These are phyloP conservation scores for Fukomys damarensis DNA, from an alignment of 2,113 vertebrate genomes.

Conservation along the genomic window DNA sequence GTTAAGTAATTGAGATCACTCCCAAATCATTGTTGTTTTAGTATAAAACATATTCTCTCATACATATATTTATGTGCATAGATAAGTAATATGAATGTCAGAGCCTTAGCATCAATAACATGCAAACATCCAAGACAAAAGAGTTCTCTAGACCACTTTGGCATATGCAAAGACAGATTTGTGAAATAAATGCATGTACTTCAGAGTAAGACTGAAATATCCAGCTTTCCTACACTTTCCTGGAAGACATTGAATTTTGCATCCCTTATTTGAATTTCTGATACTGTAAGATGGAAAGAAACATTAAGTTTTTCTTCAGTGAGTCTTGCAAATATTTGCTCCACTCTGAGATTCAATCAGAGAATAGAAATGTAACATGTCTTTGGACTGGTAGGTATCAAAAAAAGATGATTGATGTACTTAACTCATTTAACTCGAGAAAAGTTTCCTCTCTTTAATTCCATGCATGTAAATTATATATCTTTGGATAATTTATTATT, in stretches of 20 bases:
- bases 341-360: conserved; percentile 12
- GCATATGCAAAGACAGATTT: background rate
- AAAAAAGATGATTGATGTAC: background rate
- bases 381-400: background rate
- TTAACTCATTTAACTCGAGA: background rate
- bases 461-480: background rate
- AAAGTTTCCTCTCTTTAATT: conserved; percentile 35
- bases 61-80: background rate
- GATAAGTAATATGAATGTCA: background rate
- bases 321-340: background rate
- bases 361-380: background rate
- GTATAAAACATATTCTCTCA: background rate
- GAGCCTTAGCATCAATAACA: background rate
- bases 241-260: background rate
- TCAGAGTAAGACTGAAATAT: conserved; percentile 16
- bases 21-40: background rate
- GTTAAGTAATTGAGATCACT: background rate
- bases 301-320: conserved; percentile 12
- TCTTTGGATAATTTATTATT: background rate
- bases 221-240: background rate
- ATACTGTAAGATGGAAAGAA: background rate
- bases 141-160: background rate
- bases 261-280: background rate
- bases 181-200: background rate
- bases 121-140: background rate